These are phyloP conservation scores for Drosophila trapezifrons DNA, from an alignment of 1,140 invertebrate genomes.

Conservation along the genomic window DNA sequence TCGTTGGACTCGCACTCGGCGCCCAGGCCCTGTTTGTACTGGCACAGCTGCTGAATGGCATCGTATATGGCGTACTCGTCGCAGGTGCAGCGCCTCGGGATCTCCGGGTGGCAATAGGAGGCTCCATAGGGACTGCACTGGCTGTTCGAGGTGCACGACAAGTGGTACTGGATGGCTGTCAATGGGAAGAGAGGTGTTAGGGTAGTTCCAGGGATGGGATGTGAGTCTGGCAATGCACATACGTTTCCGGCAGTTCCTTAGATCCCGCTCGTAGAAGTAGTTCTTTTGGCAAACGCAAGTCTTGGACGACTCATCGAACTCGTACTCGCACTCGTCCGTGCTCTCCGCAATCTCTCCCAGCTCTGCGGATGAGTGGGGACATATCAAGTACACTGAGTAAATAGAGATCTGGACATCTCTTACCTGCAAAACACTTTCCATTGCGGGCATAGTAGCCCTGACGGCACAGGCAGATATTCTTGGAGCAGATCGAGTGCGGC, in stretches of 20 bases:
- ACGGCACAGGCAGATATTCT: constrained; percentile 70
- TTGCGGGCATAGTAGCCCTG: constrained; percentile 76
- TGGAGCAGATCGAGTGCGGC: constrained; percentile 74
- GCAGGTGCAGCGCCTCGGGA: constrained; percentile 78
- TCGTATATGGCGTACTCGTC: constrained; percentile 79
- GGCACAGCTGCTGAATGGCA: constrained; percentile 74
- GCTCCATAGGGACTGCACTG: constrained; percentile 83
- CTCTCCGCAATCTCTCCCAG: constrained; percentile 83
- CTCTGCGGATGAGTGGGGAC: constrained; percentile 35
- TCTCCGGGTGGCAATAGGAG: constrained; percentile 69
- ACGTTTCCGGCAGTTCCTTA: constrained; percentile 82
- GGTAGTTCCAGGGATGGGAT: not conserved
- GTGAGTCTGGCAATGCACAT: constrained; percentile 5
- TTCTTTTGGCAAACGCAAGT: constrained; percentile 83
- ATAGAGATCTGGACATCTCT: not conserved
- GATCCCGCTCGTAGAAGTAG: constrained; percentile 75
- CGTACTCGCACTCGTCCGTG: constrained; percentile 76
- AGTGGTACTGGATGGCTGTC: constrained; percentile 78
- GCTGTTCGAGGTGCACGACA: constrained; percentile 80
- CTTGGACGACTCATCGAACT: constrained; percentile 73
- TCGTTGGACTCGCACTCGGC: constrained; percentile 74
- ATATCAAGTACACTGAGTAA: not conserved
- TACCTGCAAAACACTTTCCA: constrained; percentile 81
- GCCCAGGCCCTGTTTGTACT: constrained; percentile 73
- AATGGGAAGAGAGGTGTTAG: not conserved